Percentiles rank a stretch among this genome's conserved stretches.
Evolutionary conservation across 2,888 invertebrate species (phyloP).

Genomic region (Malthinus seriepunctatus): DNA sequence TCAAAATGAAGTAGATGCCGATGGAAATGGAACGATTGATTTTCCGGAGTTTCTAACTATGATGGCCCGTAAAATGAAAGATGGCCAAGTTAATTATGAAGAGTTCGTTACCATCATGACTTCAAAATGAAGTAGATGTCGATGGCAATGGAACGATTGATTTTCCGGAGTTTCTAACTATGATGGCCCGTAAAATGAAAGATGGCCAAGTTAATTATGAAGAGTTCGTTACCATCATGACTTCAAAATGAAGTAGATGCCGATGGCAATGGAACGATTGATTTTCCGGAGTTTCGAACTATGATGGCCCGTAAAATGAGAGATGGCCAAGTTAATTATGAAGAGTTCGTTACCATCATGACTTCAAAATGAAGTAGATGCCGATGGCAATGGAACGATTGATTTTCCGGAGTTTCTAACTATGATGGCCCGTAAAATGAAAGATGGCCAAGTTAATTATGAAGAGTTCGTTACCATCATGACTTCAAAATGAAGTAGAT

Average conservation of each 20-base stretch:
- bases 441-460: too few species aligned
- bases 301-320: too few species aligned
- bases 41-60: conserved; percentile 99
- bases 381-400: conserved; percentile 98
- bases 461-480: too few species aligned
- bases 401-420: conserved; percentile 99
- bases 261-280: conserved; percentile 98
- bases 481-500: conserved; percentile 99
- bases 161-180: conserved; percentile 99
- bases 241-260: conserved; percentile 99
- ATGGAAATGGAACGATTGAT: conserved; percentile 99
- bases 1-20: conserved; percentile 99
- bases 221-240: too few species aligned
- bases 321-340: too few species aligned
- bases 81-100: conserved; percentile 98
- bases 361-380: conserved; percentile 99
- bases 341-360: too few species aligned
- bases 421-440: conserved; percentile 99
- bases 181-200: too few species aligned
- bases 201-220: too few species aligned
- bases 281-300: conserved; percentile 99
- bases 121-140: conserved; percentile 98
- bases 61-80: too few species aligned
- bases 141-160: conserved; percentile 99
- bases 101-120: too few species aligned